Evolutionary conservation across 2,888 invertebrate species (phyloP).

Genomic region (Eledone cirrhosa): DNA sequence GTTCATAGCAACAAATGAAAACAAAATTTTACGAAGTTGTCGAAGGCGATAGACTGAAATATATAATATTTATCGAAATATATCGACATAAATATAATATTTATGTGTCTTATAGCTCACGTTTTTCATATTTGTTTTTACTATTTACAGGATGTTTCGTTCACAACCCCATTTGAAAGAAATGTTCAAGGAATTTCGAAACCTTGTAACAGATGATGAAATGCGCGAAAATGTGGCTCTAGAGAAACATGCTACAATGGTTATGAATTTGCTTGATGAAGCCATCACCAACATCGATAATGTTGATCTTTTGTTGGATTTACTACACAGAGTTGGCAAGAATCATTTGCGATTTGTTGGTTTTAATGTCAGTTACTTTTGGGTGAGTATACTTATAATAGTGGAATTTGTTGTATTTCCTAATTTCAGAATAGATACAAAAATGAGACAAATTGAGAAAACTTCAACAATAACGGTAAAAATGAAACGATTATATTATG

Average conservation of each 20-base stretch:
- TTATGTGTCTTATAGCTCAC: too few relatives aligned
- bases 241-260: slow-evolving; percentile 86
- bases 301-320: slow-evolving; percentile 84
- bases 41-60: too few relatives aligned
- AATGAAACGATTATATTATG: too few relatives aligned
- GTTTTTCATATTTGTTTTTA: slow-evolving; percentile 28
- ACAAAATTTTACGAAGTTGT: too few relatives aligned
- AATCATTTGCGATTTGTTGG: slow-evolving; percentile 85
- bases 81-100: too few relatives aligned
- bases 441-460: too few relatives aligned
- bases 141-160: slow-evolving; percentile 80
- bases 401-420: too few relatives aligned
- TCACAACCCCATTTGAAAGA: slow-evolving; percentile 80
- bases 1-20: too few relatives aligned
- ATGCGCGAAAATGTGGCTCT: slow-evolving; percentile 84
- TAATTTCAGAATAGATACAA: too few relatives aligned
- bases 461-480: too few relatives aligned
- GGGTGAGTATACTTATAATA: slow-evolving; percentile 74
- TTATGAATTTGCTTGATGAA: slow-evolving; percentile 88
- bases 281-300: slow-evolving; percentile 87
- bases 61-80: too few relatives aligned
- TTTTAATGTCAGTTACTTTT: slow-evolving; percentile 89
- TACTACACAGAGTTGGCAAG: slow-evolving; percentile 83
- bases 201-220: slow-evolving; percentile 81
- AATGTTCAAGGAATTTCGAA: slow-evolving; percentile 73